Base-by-base conservation (phyloP, 2,797 vertebrate species). In the Paedocypris micromegethes region DNA sequence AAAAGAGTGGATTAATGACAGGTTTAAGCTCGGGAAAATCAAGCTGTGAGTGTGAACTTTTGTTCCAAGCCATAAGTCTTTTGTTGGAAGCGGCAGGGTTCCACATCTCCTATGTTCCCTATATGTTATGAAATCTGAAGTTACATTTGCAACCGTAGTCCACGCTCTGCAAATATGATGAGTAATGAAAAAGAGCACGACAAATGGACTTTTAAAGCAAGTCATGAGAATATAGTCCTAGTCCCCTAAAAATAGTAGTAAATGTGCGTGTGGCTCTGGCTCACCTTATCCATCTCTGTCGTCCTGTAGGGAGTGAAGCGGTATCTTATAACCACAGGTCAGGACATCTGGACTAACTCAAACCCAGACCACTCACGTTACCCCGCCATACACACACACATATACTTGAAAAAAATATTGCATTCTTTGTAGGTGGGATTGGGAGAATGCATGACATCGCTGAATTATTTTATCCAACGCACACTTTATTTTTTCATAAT, bases 281-380 rank as follows among this genome's bases (percentile, higher is more conserved):
- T 64, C 68, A 71, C 66, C 54, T 63, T 56, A 77, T 80, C 76
- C 70, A 74, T 78, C 72, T 76, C 64, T 75, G 70, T 73, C 74
- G 66, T 71, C 45, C 69, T 77, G 60, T 64, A 65, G 64, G 63
- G 58, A 78, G 62, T 66, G 46, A 44, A 72, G 79, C 63, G 79
- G 68, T 77, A 81, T 85, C 83, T 84, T 82, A 82, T 85, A 80
- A 78, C 80, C 68, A 65, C 74, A 75, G 75, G 77, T 60, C 70
- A 62, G 78, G 74, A 77, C 82, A 79, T 84, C 84, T 86, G 83
- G 82, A 77, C 78, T 78, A 72, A 68, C 72, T 85, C 84, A 85
- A 73, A 74, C 62, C 75, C 46, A 69, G 75, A 80, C 75, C 77
- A 73, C 78, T 78, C 69, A 78, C 73, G 71, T 78, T 82, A 77